Conservation (phyloP, 2,113 vertebrate genomes). For the Forbesichthys agassizii region DNA sequence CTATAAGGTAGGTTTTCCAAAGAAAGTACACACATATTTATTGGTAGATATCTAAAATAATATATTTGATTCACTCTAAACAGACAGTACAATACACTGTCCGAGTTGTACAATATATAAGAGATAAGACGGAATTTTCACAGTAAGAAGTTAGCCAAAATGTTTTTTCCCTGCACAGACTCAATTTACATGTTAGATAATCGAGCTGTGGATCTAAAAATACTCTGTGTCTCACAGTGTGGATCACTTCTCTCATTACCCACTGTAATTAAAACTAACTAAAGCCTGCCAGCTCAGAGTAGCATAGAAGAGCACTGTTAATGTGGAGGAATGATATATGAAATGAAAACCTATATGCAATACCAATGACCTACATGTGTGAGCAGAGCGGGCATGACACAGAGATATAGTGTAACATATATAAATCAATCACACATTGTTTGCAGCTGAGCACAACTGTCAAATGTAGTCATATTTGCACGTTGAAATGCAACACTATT, state of each 20-base stretch:
- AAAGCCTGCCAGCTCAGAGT: conserved; percentile 56
- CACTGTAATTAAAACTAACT: conserved; percentile 77
- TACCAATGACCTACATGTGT: conserved; percentile 25
- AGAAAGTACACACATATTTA: not conserved
- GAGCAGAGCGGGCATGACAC: conserved; percentile 26
- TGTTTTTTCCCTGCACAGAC: conserved; percentile 50
- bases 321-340: conserved; percentile 55
- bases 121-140: conserved; percentile 6
- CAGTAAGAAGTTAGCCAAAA: conserved; percentile 23
- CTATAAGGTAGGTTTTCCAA: no score
- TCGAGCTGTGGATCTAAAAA: conserved; percentile 74
- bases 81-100: conserved; percentile 7
- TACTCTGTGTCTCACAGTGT: conserved; percentile 69
- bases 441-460: conserved; percentile 12
- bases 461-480: not conserved
- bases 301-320: conserved; percentile 62
- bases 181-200: conserved; percentile 58
- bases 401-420: conserved; percentile 10
- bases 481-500: not conserved
- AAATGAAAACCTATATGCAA: conserved; percentile 48
- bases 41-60: not conserved
- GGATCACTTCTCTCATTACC: conserved; percentile 74
- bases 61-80: not conserved
- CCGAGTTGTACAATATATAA: conserved; percentile 14
- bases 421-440: conserved; percentile 23